A percentile compares a stretch with the other conserved stretches of the same genome.
Evolutionary conservation across 2,888 invertebrate genomes (phyloP).

Genomic region (Eudemis profundana): DNA sequence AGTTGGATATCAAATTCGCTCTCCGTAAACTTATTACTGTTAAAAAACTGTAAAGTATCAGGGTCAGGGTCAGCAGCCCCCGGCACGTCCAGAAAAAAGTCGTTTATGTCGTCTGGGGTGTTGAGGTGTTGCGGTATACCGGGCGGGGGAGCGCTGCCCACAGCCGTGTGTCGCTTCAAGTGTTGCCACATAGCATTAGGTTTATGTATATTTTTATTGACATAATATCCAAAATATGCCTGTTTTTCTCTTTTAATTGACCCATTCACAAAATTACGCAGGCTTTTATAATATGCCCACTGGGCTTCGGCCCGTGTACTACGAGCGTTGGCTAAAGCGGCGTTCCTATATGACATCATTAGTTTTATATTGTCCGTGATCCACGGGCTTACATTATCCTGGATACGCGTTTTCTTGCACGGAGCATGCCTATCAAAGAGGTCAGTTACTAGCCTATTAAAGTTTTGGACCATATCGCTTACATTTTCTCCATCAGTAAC

Average conservation of each 20-base stretch:
- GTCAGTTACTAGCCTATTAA: neutral
- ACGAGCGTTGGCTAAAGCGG: neutral
- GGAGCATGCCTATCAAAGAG: slow-evolving; percentile 18
- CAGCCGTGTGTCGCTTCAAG: neutral
- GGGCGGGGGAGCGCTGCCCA: neutral
- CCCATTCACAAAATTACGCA: slow-evolving; percentile 7
- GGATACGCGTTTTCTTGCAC: neutral
- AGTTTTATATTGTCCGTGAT: slow-evolving; percentile 14
- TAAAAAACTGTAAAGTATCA: neutral
- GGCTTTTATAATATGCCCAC: neutral
- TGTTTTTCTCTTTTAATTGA: slow-evolving; percentile 11
- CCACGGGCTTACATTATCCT: slow-evolving; percentile 2
- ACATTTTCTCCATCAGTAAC: neutral
- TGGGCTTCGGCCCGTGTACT: neutral
- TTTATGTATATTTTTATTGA: slow-evolving; percentile 8
- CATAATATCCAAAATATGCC: slow-evolving; percentile 12
- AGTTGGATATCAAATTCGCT: neutral
- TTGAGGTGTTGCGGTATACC: slow-evolving; percentile 4
- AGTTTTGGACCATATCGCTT: neutral
- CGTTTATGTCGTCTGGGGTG: slow-evolving; percentile 5
- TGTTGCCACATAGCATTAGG: slow-evolving; percentile 8
- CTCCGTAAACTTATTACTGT: slow-evolving; percentile 2
- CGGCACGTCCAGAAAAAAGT: slow-evolving; percentile 8
- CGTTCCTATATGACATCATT: neutral
- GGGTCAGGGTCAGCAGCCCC: neutral